phyloP scores from a whole-genome alignment of 2,888 invertebrate species.

The Drosophila neotestacea region DNA sequence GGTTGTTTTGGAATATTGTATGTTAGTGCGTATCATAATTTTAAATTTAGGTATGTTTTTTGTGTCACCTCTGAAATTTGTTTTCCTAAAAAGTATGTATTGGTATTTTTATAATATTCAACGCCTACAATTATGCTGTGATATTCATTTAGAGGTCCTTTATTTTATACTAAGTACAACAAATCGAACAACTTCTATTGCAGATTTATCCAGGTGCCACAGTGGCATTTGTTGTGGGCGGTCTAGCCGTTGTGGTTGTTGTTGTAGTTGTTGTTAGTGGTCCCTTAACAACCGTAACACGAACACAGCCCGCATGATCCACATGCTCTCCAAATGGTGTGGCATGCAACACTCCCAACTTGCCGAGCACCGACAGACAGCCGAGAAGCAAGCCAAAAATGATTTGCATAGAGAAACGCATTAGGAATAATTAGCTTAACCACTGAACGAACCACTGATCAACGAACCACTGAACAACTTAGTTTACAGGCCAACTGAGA shows the following conservation, averaged over 20 bases:
- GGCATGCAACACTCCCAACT: conserved; percentile 8
- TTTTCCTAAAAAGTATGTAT: background rate
- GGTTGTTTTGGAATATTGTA: too few relatives aligned
- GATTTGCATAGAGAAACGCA: conserved; percentile 16
- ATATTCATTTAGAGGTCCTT: background rate
- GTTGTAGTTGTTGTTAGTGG: conserved; percentile 38
- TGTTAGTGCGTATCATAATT: too few relatives aligned
- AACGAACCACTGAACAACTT: conserved; percentile 27
- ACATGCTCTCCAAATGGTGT: conserved; percentile 57
- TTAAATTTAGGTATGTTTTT: too few relatives aligned
- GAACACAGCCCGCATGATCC: conserved; percentile 65
- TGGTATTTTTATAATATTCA: background rate
- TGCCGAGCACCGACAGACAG: conserved; percentile 6
- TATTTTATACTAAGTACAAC: background rate
- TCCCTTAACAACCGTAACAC: conserved; percentile 62
- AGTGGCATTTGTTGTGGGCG: conserved; percentile 23
- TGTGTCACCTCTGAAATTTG: too few relatives aligned
- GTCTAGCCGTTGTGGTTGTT: conserved; percentile 26
- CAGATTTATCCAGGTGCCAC: conserved; percentile 47
- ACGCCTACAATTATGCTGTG: background rate
- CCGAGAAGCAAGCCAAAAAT: conserved; percentile 14
- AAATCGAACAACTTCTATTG: background rate
- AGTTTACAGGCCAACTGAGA: conserved; percentile 15
- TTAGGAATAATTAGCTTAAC: background rate
- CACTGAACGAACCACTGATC: conserved; percentile 6